Evolutionary conservation across 2,797 vertebrate genomes (phyloP), one percentile per base, ranked within the genome.

Genomic region (Pseudotriccus pelzelni): DNA sequence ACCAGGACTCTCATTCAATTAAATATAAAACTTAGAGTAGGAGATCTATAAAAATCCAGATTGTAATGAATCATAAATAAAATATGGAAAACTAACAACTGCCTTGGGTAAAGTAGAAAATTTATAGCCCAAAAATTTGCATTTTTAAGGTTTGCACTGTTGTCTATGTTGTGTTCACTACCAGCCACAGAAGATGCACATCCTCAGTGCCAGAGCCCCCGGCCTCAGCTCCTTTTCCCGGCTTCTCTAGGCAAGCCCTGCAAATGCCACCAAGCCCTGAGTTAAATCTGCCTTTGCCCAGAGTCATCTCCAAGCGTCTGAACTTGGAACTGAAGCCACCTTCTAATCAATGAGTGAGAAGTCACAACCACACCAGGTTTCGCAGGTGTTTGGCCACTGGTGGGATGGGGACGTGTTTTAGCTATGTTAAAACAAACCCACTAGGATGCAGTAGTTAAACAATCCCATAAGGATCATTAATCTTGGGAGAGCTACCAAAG

Each of bases 61-160:
- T 94, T 94, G 93, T 96, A 96, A 94, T 94, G 95, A 97, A 97
- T 96, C 97, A 96, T 95, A 97, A 97, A 97, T 96, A 97, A 96
- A 90, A 90, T 95, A 87, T 20, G 93, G 95, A 93, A 97, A 94
- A 82, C 56, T 69, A 94, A 97, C 79, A 34, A 44, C 84, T 91
- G 94, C 80, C 69, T 77, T 90, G 89, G 93, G 90, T 90, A 97
- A 88, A 93, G 68, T 62, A 94, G 87, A 64, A 67, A 90, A 94
- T 95, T 95, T 95, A 96, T 95, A 96, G 95, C 91, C 94, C 44
- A 22, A 94, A 96, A 91, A 97, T 98, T 97, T 98, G 94, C 94
- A 94, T 90, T 97, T 97, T 97, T 97, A 97, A 96, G 94, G 92
- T 96, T 78, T 93, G 87, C 92, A 81, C 70, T 84, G 0, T 44